Evolutionary conservation across 2,113 vertebrate genomes (phyloP).

Genomic region (Rhinogobius similis): DNA sequence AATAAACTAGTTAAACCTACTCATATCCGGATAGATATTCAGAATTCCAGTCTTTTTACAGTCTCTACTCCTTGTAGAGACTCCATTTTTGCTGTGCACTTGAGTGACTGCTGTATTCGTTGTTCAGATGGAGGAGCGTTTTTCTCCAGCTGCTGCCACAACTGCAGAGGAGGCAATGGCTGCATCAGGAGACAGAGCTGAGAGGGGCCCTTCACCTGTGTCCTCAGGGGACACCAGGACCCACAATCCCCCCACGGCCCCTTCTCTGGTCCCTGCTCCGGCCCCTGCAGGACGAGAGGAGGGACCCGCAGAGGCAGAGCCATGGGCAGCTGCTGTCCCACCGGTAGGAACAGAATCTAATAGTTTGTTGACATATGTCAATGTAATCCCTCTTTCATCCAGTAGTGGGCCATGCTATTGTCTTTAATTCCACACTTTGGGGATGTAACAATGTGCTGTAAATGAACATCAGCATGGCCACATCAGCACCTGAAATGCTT

Average conservation of each 20-base stretch:
- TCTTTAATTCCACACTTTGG: background rate
- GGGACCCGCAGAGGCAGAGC: conserved; percentile 74
- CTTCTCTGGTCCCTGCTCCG: background rate
- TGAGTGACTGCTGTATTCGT: background rate
- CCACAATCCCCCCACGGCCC: conserved; percentile 30
- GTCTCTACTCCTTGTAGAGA: no score
- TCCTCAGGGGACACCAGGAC: conserved; percentile 24
- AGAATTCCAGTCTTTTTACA: no score
- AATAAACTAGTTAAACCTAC: no score
- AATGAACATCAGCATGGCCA: no score
- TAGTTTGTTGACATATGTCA: background rate
- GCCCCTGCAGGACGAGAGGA: conserved; percentile 55
- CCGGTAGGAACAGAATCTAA: conserved; percentile 73
- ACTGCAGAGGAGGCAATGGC: conserved; percentile 83
- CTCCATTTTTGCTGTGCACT: no score
- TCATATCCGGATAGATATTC: no score
- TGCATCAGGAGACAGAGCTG: conserved; percentile 44
- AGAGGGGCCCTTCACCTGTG: conserved; percentile 57
- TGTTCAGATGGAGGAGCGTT: conserved; percentile 69
- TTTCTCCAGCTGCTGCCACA: conserved; percentile 80
- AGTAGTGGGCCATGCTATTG: background rate
- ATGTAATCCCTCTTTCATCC: background rate
- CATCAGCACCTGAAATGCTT: no score
- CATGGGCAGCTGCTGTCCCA: conserved; percentile 84
- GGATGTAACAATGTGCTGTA: no score